Evolutionary conservation across 2,888 invertebrate genomes (phyloP).

Genomic region (Stictocephala bisonia): DNA sequence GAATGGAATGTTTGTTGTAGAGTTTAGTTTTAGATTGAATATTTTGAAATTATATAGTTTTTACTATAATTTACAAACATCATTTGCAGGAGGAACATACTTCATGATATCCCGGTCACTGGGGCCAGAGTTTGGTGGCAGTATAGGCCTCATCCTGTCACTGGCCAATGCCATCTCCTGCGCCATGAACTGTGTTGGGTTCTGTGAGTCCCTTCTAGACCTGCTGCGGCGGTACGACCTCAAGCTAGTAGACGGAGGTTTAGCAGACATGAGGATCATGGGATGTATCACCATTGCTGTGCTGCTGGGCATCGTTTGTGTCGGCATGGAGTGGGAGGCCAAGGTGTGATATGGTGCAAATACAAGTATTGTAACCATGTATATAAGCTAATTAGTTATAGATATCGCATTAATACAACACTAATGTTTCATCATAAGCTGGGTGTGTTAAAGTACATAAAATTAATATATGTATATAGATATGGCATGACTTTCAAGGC

Average conservation of each 20-base stretch:
- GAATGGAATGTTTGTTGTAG: too few species aligned
- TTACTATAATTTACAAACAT: neutral
- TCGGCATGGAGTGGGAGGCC: conserved; percentile 98
- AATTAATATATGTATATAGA: too few species aligned
- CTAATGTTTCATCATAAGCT: too few species aligned
- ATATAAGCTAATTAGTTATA: too few species aligned
- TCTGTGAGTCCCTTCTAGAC: conserved; percentile 89
- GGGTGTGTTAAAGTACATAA: too few species aligned
- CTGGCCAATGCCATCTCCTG: conserved; percentile 97
- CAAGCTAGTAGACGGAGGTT: conserved; percentile 74
- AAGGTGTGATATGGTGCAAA: conserved; percentile 68
- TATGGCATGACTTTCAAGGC: too few species aligned
- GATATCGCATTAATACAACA: too few species aligned
- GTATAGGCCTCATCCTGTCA: conserved; percentile 96
- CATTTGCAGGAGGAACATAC: conserved; percentile 93
- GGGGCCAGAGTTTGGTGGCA: conserved; percentile 97
- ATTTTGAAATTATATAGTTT: neutral
- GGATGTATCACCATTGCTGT: conserved; percentile 86
- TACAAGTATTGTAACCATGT: too few species aligned
- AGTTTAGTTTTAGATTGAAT: neutral
- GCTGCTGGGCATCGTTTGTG: conserved; percentile 87
- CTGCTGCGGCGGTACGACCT: conserved; percentile 69
- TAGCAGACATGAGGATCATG: conserved; percentile 82
- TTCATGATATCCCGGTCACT: conserved; percentile 98
- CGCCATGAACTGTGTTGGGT: conserved; percentile 98